These are phyloP conservation scores for Microcebus jonahi DNA, from an alignment of 2,113 vertebrate species.

Conservation along the genomic window DNA sequence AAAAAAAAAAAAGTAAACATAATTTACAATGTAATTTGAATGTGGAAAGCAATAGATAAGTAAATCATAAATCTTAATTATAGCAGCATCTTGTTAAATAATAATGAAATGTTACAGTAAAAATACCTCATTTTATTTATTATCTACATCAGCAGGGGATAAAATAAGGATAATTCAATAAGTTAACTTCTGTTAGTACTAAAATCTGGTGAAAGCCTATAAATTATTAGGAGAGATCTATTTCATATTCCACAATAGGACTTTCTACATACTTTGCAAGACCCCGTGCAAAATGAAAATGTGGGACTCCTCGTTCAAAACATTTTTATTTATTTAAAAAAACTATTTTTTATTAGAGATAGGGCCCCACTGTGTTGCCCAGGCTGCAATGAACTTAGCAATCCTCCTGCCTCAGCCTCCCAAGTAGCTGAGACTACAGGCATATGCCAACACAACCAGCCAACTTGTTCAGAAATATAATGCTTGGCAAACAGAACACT, in stretches of 20 bases:
- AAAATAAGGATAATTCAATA: not conserved
- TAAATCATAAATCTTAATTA: not conserved
- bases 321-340: not conserved
- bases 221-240: not conserved
- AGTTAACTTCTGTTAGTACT: not conserved
- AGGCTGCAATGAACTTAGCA: too few species aligned
- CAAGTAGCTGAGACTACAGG: too few species aligned
- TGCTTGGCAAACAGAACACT: not conserved
- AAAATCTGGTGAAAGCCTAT: not conserved
- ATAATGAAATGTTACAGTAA: not conserved
- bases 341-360: too few species aligned
- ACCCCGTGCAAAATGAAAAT: not conserved
- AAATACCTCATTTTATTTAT: not conserved
- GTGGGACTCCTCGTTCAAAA: not conserved
- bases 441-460: too few species aligned
- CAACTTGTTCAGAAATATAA: too few species aligned
- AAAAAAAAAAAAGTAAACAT: conserved; percentile 44
- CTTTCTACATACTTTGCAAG: not conserved
- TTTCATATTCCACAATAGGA: not conserved
- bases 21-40: conserved; percentile 5
- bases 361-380: too few species aligned
- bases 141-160: not conserved
- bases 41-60: not conserved
- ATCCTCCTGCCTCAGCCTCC: too few species aligned
- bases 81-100: not conserved